Conservation (phyloP, 2,797 vertebrate species). For the Sebastes melanostomus region DNA sequence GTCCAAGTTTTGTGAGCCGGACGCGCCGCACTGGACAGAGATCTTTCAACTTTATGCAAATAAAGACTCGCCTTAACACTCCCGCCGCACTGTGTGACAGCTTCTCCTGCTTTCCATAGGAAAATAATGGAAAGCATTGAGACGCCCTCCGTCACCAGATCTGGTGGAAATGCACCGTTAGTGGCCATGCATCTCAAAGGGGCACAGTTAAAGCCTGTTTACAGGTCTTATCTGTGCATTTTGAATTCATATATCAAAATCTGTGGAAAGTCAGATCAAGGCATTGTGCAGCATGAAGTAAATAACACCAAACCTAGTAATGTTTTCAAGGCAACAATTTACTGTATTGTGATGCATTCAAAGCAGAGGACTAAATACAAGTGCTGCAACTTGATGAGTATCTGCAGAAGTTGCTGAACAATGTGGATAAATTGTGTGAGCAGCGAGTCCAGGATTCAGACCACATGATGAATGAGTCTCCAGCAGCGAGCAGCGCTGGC, state of each 20-base stretch:
- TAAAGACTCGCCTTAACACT: rapidly evolving
- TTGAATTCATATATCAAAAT: not conserved
- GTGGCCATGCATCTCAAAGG: not conserved
- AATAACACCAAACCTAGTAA: not conserved
- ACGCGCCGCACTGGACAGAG: not conserved
- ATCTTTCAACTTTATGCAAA: not conserved
- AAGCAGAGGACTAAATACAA: not conserved
- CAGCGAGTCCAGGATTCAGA: not conserved
- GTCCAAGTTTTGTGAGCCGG: not conserved
- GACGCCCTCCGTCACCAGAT: rapidly evolving
- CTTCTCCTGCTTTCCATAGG: too few species aligned
- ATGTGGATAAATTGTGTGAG: not conserved
- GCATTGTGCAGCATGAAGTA: not conserved
- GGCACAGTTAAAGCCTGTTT: not conserved
- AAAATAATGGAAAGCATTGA: rapidly evolving
- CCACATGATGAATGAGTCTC: not conserved
- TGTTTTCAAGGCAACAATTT: not conserved
- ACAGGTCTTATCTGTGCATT: not conserved
- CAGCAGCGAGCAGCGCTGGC: not conserved
- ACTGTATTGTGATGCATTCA: not conserved
- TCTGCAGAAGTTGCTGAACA: not conserved
- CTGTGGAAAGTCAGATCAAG: not conserved
- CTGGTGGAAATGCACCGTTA: not conserved
- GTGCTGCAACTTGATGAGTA: not conserved
- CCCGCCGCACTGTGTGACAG: too few species aligned